phyloP scores from a whole-genome alignment of 2,113 vertebrate genomes.

The Pongo abelii region DNA sequence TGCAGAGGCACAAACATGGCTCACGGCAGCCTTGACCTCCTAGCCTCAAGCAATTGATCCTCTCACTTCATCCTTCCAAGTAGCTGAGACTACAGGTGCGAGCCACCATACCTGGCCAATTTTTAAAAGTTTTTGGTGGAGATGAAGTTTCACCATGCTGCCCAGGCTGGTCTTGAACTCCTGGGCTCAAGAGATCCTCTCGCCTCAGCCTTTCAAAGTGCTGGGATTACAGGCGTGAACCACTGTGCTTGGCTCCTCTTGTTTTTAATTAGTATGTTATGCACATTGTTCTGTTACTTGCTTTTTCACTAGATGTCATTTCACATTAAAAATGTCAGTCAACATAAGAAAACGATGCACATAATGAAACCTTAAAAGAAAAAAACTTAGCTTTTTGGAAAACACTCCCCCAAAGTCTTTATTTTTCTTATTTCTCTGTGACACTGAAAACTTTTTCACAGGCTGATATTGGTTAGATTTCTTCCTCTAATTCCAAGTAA shows the following conservation, averaged over 20 bases:
- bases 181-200: background rate
- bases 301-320: background rate
- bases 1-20: background rate
- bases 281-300: background rate
- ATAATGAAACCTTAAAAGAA: background rate
- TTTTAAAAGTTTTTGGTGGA: background rate
- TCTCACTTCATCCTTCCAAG: background rate
- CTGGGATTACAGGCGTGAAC: background rate
- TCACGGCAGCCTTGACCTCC: background rate
- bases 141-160: background rate
- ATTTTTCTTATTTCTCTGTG: background rate
- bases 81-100: background rate
- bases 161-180: background rate
- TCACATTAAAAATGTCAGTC: background rate
- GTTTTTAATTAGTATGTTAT: background rate
- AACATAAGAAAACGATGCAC: background rate
- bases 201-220: background rate
- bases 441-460: background rate
- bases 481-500: background rate
- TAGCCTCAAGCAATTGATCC: background rate
- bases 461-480: background rate
- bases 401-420: background rate
- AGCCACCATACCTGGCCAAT: background rate
- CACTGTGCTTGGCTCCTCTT: background rate
- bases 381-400: background rate